Base-by-base conservation (phyloP, 2,113 vertebrate species). In the Dascyllus trimaculatus region DNA sequence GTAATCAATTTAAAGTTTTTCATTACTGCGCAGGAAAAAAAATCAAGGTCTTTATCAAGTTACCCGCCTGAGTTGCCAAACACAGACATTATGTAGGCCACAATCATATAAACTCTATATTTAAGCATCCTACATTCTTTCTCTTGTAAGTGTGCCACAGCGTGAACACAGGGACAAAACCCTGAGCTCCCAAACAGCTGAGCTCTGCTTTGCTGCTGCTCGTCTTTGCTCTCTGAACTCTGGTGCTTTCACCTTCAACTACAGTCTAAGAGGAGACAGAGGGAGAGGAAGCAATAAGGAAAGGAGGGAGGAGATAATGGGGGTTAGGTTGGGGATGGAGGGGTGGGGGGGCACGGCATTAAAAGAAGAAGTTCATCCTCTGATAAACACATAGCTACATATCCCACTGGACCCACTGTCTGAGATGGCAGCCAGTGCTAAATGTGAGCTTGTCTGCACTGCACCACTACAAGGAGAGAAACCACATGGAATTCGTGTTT, bases 371-470 rank as follows among this genome's bases (percentile, higher is more conserved):
- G 86, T 87, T 93, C 85, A 82, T 91, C 88, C 88, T 94, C 86
- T 94, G 93, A 95, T 95, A 95, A 95, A 95, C 90, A 94, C 91
- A 94, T 91, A 93, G 85, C 88, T 89, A 90, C 91, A 81, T 89
- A 88, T 95, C 93, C 94, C 94, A 92, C 90, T 68, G 94, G 94
- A 94, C 92, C 90, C 80, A 63, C 59, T 82, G 90, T 89, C 91
- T 91, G 92, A 90, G 88, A 91, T 85, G 86, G 87, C 89, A 82
- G 85, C 84, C 89, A 48, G 78, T 61, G 90, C 91, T 93, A 93
- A 95, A 94, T 76, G 89, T 84, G 80, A 89, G 78, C 91, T 84
- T 91, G 92, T 95, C 94, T 94, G 91, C 85, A 91, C 83, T 29
- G 78, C 81, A 74, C 71, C 86, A 93, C 93, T 95, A 94, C 94